These are phyloP conservation scores for Andricus quercusramuli DNA, from an alignment of 2,888 invertebrate genomes.

Conservation along the genomic window DNA sequence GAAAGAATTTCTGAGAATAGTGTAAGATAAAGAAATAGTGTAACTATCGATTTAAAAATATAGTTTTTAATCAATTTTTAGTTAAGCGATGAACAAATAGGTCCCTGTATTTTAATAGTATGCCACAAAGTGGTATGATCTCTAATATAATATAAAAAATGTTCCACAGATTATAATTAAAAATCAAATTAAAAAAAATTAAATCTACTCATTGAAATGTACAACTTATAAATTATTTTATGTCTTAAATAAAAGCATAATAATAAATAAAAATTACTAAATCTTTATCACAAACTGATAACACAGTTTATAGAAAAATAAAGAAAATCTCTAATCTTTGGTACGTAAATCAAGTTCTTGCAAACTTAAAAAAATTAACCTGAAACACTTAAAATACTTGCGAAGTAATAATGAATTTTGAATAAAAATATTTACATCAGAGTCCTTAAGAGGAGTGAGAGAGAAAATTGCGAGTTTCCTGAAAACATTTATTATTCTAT, in stretches of 20 bases:
- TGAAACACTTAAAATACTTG: too few relatives aligned
- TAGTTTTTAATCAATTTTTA: constrained; percentile 27
- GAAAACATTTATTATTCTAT: constrained; percentile 13
- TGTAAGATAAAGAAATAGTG: background rate
- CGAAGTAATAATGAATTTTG: background rate
- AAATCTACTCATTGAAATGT: background rate
- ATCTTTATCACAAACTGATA: constrained; percentile 8
- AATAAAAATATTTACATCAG: constrained; percentile 11
- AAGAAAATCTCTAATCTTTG: constrained; percentile 4
- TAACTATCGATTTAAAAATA: constrained; percentile 23
- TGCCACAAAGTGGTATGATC: background rate
- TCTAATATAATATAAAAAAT: background rate
- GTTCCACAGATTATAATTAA: background rate
- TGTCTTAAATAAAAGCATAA: background rate
- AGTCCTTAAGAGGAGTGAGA: background rate
- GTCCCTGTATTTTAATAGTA: constrained; percentile 23
- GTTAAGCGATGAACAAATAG: constrained; percentile 2
- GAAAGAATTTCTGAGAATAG: background rate
- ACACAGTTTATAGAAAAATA: constrained; percentile 18
- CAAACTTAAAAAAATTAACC: too few relatives aligned
- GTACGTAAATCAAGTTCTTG: background rate
- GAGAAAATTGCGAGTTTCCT: background rate
- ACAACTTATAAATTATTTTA: background rate
- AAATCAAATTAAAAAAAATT: background rate
- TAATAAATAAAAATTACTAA: constrained; percentile 1